phyloP scores from a whole-genome alignment of 2,888 invertebrate genomes.

The Papilio protenor region DNA sequence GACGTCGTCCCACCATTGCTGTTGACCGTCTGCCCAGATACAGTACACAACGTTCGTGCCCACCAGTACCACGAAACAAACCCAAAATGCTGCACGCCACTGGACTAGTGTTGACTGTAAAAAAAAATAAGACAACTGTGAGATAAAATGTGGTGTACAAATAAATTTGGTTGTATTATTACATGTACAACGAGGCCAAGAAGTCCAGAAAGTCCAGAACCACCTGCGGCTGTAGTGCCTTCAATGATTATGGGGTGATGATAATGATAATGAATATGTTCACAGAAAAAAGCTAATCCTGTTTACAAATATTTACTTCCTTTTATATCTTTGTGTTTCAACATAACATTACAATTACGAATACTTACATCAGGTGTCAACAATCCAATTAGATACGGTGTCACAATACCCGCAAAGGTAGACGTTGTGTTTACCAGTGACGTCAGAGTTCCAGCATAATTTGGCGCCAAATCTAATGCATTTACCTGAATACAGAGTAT shows the following conservation, averaged over 20 bases:
- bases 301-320: background rate
- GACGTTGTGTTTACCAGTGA: constrained; percentile 87
- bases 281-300: background rate
- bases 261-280: too few relatives aligned
- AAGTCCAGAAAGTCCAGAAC: too few relatives aligned
- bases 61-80: constrained; percentile 86
- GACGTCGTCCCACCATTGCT: constrained; percentile 89
- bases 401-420: constrained; percentile 86
- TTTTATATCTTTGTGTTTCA: background rate
- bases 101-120: constrained; percentile 64
- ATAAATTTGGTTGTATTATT: too few relatives aligned
- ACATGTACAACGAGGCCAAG: too few relatives aligned
- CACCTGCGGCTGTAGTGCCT: too few relatives aligned
- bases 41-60: constrained; percentile 87
- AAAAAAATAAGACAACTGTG: background rate
- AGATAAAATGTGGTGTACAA: background rate
- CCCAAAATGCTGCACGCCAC: constrained; percentile 89
- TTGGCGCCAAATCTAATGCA: constrained; percentile 86
- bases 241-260: too few relatives aligned
- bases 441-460: constrained; percentile 87
- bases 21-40: constrained; percentile 87
- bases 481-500: constrained; percentile 75
- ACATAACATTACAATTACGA: background rate
- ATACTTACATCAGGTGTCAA: constrained; percentile 85
- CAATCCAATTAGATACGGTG: constrained; percentile 85